A percentile compares a stretch with the other conserved stretches of the same genome.
These are phyloP conservation scores for Odontamblyopus lacepedii DNA, from an alignment of 2,797 vertebrate genomes.

Conservation along the genomic window DNA sequence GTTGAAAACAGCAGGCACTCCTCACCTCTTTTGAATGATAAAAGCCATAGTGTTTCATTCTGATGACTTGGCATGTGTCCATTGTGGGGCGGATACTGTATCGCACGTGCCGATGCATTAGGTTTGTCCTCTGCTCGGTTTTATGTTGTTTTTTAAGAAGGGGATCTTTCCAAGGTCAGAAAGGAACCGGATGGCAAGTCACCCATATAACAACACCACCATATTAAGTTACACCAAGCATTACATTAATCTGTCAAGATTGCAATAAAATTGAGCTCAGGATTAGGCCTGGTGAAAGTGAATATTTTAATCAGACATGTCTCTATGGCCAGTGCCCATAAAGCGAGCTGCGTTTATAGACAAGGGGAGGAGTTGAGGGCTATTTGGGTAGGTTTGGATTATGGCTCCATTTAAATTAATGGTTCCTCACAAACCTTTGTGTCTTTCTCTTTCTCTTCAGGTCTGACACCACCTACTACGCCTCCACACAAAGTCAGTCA, in stretches of 20 bases:
- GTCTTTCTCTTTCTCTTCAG: conserved; percentile 67
- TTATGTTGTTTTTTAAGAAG: conserved; percentile 41
- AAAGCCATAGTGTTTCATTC: conserved; percentile 40
- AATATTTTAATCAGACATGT: conserved; percentile 80
- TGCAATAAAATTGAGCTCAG: conserved; percentile 79
- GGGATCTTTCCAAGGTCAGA: conserved; percentile 73
- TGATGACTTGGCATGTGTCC: conserved; percentile 45
- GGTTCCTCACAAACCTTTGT: conserved; percentile 33
- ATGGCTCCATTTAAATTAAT: conserved; percentile 59
- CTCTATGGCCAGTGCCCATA: conserved; percentile 69
- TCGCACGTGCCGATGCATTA: conserved; percentile 53
- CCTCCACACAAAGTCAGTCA: conserved; percentile 99
- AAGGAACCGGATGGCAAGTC: conserved; percentile 59
- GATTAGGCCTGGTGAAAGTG: conserved; percentile 75
- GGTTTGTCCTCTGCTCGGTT: conserved; percentile 42
- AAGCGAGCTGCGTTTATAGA: conserved; percentile 66
- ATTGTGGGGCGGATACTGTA: conserved; percentile 28
- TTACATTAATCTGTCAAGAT: conserved; percentile 82
- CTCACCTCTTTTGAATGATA: conserved; percentile 23
- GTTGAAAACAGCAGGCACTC: conserved; percentile 8
- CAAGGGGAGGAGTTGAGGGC: conserved; percentile 19
- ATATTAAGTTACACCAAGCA: conserved; percentile 77
- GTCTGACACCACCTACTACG: conserved; percentile 99
- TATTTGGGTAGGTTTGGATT: conserved; percentile 53
- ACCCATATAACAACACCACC: conserved; percentile 61